phyloP scores from a whole-genome alignment of 2,113 vertebrate genomes.

The Coturnix japonica region DNA sequence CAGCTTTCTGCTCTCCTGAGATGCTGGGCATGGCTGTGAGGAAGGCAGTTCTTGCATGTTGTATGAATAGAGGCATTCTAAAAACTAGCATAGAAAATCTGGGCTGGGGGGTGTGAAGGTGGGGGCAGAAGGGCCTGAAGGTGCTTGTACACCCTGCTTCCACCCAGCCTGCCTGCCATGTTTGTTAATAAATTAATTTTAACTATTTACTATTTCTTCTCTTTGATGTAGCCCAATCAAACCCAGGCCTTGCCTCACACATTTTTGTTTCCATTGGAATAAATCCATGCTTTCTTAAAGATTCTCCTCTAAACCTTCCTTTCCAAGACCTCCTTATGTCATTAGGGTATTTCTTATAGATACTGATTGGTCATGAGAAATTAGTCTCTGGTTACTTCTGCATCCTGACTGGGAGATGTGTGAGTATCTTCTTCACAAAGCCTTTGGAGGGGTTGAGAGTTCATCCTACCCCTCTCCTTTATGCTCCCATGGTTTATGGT shows the following conservation, averaged over 20 bases:
- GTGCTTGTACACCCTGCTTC: rapidly evolving
- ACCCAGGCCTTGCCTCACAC: rapidly evolving
- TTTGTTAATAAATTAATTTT: not conserved
- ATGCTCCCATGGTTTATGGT: too few species aligned
- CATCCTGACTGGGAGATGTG: rapidly evolving
- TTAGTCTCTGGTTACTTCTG: not conserved
- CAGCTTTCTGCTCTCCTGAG: not conserved
- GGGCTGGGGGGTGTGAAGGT: not conserved
- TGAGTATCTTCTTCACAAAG: not conserved
- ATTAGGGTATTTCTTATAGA: not conserved
- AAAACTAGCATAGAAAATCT: not conserved
- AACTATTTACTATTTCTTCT: not conserved
- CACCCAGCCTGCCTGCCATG: rapidly evolving
- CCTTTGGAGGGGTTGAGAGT: not conserved
- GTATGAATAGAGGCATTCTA: not conserved
- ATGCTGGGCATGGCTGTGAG: not conserved
- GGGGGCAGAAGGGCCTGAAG: rapidly evolving
- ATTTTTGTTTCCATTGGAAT: not conserved
- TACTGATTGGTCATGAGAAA: not conserved
- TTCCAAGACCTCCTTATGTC: not conserved
- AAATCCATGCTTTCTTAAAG: not conserved
- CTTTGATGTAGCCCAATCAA: not conserved
- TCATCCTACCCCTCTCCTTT: too few species aligned
- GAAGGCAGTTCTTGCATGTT: rapidly evolving
- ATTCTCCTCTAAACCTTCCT: not conserved